Evolutionary conservation across 2,888 invertebrate species (phyloP), one percentile per base, ranked within the genome.

Genomic region (Pasiphila rectangulata): DNA sequence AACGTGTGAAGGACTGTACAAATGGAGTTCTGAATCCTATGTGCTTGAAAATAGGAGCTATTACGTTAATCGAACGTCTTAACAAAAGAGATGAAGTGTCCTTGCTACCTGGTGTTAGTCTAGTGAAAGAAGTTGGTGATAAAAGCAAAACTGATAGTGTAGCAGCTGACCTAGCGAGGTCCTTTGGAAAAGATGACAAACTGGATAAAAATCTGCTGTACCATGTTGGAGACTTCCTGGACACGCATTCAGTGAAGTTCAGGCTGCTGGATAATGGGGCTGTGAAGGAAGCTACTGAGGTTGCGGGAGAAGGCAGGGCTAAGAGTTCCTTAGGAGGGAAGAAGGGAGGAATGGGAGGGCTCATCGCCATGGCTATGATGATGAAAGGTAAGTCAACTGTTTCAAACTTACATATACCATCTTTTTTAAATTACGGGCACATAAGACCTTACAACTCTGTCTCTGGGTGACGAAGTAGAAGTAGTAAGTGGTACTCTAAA

Each of bases 151-250:
- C 92, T 10, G 72, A 75, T 29, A 51, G 67, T 0, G 65, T 72
- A 46, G 91, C 93, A 2, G 84, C 69, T 61, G 93, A 94, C 63
- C 75, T 94, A 0, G 93, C 94, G 0, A 90, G 93, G 55, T 92
- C 92, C 35, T 91, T 93, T 91, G 92, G 40, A 93, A 94, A 64
- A 91, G 93, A 93, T 62, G 93, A 92, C 7, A 90, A 93, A 7
- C 75, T 95, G 42, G 94, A 95, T 68, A 93, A 93, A 6, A 93
- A 91, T 60, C 88, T 95, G 21, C 66, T 94, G 56, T 92, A 92
- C 58, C 93, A 93, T 64, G 76, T 95, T 24, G 91, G 92, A 12
- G 90, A 90, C 32, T 93, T 94, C 57, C 69, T 95, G 37, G 92
- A 91, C 71, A 92, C 92, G 7, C 94, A 94, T 61, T 91, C 93